Evolutionary conservation across 2,797 vertebrate species (phyloP).

Genomic region (Cercopithecus neglectus): DNA sequence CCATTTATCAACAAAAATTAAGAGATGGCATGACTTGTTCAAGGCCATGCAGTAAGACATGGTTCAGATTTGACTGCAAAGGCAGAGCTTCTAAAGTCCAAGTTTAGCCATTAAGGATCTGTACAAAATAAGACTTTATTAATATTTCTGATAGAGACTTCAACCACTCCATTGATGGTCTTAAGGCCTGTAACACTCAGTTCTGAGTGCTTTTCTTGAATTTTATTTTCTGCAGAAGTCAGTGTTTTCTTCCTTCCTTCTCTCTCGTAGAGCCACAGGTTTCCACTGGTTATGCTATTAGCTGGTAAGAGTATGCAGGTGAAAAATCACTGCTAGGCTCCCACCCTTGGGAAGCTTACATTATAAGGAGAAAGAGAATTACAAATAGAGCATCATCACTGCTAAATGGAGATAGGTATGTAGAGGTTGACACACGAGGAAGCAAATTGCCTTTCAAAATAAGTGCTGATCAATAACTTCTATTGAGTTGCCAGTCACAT

Average conservation of each 20-base stretch:
- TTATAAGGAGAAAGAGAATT: background rate
- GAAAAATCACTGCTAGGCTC: background rate
- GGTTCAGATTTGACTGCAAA: background rate
- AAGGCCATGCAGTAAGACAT: background rate
- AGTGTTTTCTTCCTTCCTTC: background rate
- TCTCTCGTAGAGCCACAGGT: background rate
- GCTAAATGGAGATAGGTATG: background rate
- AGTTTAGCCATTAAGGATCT: background rate
- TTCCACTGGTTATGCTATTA: background rate
- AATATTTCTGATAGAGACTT: background rate
- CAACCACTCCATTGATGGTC: background rate
- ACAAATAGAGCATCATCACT: background rate
- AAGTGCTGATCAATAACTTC: background rate
- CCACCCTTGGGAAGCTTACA: background rate
- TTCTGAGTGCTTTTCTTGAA: background rate
- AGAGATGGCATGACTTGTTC: background rate
- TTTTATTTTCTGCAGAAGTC: background rate
- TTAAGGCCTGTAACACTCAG: background rate
- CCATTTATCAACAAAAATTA: conserved; percentile 35
- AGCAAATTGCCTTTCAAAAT: background rate
- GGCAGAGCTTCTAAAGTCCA: background rate
- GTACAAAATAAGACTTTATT: background rate
- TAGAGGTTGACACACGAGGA: background rate
- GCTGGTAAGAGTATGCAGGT: background rate
- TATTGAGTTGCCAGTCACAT: background rate